Evolutionary conservation across 1,140 invertebrate genomes (phyloP).

Genomic region (Drosophila kurseongensis): DNA sequence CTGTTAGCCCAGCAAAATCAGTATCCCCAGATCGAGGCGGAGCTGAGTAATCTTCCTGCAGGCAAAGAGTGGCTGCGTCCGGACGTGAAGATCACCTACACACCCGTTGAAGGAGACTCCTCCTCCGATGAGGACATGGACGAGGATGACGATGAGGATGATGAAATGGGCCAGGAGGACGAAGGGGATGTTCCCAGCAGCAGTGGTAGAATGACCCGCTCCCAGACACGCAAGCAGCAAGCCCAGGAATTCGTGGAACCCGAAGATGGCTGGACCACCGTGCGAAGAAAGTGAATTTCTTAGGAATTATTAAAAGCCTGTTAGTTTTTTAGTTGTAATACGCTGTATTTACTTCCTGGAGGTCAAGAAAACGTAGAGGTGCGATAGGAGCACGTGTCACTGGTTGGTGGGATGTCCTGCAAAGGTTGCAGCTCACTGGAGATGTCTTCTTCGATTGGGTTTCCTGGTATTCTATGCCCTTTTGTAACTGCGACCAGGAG

Average conservation of each 20-base stretch:
- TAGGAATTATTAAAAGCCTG: conserved; percentile 7
- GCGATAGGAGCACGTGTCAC: conserved; percentile 60
- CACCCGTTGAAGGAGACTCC: conserved; percentile 78
- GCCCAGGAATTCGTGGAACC: conserved; percentile 85
- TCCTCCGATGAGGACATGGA: conserved; percentile 85
- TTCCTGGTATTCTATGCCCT: background rate
- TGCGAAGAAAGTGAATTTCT: conserved; percentile 85
- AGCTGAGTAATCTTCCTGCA: conserved; percentile 81
- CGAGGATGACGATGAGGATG: conserved; percentile 60
- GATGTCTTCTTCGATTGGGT: background rate
- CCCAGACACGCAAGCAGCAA: conserved; percentile 67
- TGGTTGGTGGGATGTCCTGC: conserved; percentile 44
- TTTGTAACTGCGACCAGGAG: conserved; percentile 55
- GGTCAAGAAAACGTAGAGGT: conserved; percentile 69
- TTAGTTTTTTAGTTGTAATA: conserved; percentile 67
- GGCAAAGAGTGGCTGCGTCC: conserved; percentile 84
- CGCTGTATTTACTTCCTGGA: conserved; percentile 71
- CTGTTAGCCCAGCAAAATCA: conserved; percentile 83
- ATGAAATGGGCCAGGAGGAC: conserved; percentile 77
- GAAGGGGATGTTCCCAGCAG: conserved; percentile 64
- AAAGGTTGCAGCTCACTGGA: conserved; percentile 46
- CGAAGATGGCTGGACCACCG: conserved; percentile 87
- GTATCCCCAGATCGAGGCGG: conserved; percentile 77
- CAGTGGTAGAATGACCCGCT: conserved; percentile 64
- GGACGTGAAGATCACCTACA: conserved; percentile 77